Evolutionary conservation across 2,797 vertebrate genomes (phyloP), one percentile per base, ranked within the genome.

Genomic region (Enteromius mattozi): DNA sequence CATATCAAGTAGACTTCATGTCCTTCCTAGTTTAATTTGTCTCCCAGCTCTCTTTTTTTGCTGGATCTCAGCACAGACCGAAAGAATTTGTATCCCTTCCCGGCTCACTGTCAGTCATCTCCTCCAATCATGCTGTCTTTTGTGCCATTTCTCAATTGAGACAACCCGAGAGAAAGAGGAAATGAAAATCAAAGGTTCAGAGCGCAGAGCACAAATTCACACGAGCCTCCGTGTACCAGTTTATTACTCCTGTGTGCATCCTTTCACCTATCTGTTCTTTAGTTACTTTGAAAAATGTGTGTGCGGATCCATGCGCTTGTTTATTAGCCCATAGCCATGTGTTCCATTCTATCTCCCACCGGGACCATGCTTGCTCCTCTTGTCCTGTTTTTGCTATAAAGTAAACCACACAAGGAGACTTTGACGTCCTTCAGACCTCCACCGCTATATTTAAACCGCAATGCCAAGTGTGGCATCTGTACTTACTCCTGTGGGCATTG

Each of bases 341-440:
- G 49, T 68, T 87, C 75, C 59, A 87, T 81, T 86, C 82, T 80
- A 77, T 85, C 40, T 80, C 88, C 90, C 10, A 59, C 79, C 14
- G 88, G 87, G 90, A 83, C 27, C 10, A 54, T 59, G 78, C 87
- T 86, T 70, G 87, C 84, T 91, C 86, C 82, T 88, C 78, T 86
- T 90, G 89, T 92, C 88, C 89, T 92, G 85, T 77, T 90, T 91
- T 86, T 87, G 78, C 77, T 85, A 79, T 86, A 87, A 90, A 86
- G 78, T 90, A 87, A 87, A 88, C 80, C 83, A 85, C 66, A 78
- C 86, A 86, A 88, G 85, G 85, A 88, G 86, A 86, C 87, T 87
- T 77, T 82, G 83, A 87, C 33, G 88, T 89, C 88, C 88, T 88
- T 90, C 86, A 89, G 82, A 71, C 86, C 78, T 79, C 45, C 27